Evolutionary conservation across 2,888 invertebrate genomes (phyloP), one percentile per base, ranked within the genome.

Genomic region (Acanthacorydalis orientalis): DNA sequence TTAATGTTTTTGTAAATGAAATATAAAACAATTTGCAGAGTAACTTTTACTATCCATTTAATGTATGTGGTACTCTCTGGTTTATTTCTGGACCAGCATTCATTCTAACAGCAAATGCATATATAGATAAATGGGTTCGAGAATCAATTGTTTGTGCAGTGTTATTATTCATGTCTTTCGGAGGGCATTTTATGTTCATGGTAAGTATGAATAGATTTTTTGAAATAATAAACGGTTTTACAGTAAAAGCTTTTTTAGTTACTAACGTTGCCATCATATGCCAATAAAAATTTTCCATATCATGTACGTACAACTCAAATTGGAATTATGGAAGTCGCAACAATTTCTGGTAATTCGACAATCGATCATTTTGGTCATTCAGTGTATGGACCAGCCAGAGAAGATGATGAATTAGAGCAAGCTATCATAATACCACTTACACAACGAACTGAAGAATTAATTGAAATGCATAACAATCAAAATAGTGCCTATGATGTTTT

Each of bases 231-330:
- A 23, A 23, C 6, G 6, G 6, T 10, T 37, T 37, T 12, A 37
- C 10, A 16, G 14, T 3, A 4, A 41, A 9, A 10, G 10, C 31
- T 10, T 51, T 70, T 72, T 4, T 65, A 87, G 86, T 64, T 84
- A 49, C 61, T 91, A 48, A 90, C 90, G 0, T 68, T 88, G 59
- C 92, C 92, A 2, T 81, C 84, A 1, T 80, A 83, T 50, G 86
- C 87, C 0, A 91, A 91, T 60, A 82, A 80, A 58, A 88, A 88
- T 60, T 91, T 92, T 57, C 92, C 92, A 0, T 92, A 86, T 62
- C 91, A 92, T 61, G 88, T 91, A 31, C 68, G 88, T 46, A 90
- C 90, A 0, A 83, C 84, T 1, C 89, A 90, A 67, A 80, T 83
- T 31, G 80, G 80, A 1, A 71, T 78, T 0, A 78, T 80, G 78